phyloP scores from a whole-genome alignment of 2,888 invertebrate species.

The Drosophila yooni region DNA sequence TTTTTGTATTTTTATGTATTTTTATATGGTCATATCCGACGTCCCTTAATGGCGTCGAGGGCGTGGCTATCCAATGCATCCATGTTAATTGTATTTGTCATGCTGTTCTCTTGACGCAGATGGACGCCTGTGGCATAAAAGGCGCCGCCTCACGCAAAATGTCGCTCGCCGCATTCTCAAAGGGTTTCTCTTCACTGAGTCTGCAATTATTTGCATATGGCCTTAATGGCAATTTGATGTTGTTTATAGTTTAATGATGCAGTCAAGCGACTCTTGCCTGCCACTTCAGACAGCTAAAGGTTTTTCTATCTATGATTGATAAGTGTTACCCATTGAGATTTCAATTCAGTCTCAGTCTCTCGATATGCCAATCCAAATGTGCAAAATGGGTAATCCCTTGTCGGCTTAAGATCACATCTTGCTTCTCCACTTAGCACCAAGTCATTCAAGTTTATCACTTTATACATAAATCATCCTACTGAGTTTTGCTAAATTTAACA shows the following conservation, averaged over 20 bases:
- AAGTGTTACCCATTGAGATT: slow-evolving; percentile 65
- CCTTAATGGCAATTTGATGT: slow-evolving; percentile 79
- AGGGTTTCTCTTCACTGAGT: slow-evolving; percentile 50
- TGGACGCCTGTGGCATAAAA: slow-evolving; percentile 61
- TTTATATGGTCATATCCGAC: slow-evolving; percentile 30
- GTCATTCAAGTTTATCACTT: slow-evolving; percentile 45
- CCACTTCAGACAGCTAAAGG: slow-evolving; percentile 37
- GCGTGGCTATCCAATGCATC: slow-evolving; percentile 69
- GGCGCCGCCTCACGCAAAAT: slow-evolving; percentile 65
- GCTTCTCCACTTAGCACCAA: slow-evolving; percentile 54
- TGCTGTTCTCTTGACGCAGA: slow-evolving; percentile 62
- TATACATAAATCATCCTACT: slow-evolving; percentile 24
- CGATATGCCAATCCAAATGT: slow-evolving; percentile 63
- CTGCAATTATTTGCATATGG: slow-evolving; percentile 77
- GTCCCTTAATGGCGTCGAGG: slow-evolving; percentile 72
- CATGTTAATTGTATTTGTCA: slow-evolving; percentile 82
- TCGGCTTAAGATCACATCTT: slow-evolving; percentile 54
- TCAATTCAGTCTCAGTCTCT: slow-evolving; percentile 45
- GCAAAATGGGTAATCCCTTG: slow-evolving; percentile 64
- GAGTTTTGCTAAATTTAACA: slow-evolving; percentile 15
- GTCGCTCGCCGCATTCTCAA: slow-evolving; percentile 48
- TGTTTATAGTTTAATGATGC: slow-evolving; percentile 77
- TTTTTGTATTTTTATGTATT: slow-evolving; percentile 10
- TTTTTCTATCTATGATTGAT: slow-evolving; percentile 69
- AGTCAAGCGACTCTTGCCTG: slow-evolving; percentile 58